These are phyloP conservation scores for Plebejus melissa DNA, from an alignment of 2,888 invertebrate genomes.

Conservation along the genomic window DNA sequence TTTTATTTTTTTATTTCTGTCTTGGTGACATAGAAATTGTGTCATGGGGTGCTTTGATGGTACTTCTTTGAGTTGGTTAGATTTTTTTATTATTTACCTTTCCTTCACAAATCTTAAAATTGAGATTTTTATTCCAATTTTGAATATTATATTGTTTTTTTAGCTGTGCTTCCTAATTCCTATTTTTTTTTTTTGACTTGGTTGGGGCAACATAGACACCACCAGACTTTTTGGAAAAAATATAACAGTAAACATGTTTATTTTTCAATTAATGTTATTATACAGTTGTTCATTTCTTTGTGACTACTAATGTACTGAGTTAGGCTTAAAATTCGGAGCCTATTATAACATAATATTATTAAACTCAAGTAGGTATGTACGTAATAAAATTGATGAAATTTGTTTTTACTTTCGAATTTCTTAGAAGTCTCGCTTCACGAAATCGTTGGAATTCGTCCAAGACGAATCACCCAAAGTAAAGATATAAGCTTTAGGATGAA, in stretches of 20 bases:
- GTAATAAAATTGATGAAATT: slow-evolving; percentile 24
- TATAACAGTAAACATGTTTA: too few species aligned
- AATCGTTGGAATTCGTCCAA: slow-evolving; percentile 27
- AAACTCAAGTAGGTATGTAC: background rate
- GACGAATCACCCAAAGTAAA: slow-evolving; percentile 11
- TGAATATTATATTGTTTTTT: too few species aligned
- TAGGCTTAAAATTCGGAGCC: background rate
- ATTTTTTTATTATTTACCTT: background rate
- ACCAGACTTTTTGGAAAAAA: too few species aligned
- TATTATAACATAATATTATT: background rate
- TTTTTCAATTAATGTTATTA: too few species aligned
- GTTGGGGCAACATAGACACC: too few species aligned
- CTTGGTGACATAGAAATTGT: background rate
- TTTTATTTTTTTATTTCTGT: background rate
- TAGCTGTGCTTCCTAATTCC: too few species aligned
- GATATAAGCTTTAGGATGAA: slow-evolving; percentile 24
- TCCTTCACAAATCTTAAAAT: background rate
- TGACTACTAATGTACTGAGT: background rate
- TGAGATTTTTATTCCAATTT: too few species aligned
- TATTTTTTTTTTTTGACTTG: too few species aligned
- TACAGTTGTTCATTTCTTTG: background rate
- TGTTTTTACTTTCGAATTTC: slow-evolving; percentile 19
- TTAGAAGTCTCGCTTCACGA: slow-evolving; percentile 23
- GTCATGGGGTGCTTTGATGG: background rate
- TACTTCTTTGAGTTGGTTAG: background rate